Base-by-base conservation (phyloP, 2,797 vertebrate genomes). In the Cheirogaleus major region DNA sequence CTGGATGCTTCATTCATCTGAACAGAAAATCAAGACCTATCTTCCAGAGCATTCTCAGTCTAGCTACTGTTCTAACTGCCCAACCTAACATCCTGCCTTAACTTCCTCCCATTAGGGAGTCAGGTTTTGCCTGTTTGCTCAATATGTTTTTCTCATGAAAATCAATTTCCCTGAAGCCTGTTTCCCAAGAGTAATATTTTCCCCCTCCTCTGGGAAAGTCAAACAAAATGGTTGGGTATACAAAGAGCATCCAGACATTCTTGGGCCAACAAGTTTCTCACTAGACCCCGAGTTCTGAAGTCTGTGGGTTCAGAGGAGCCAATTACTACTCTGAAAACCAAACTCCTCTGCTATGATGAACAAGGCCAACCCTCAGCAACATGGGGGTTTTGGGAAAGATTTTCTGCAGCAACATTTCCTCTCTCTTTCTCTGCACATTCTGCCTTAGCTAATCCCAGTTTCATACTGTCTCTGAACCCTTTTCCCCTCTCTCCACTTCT, bases 111-210 rank as follows among this genome's bases (percentile, higher is more conserved):
- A 96, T 95, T 95, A 95, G 63, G 45, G 83, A 96, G 52, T 93
- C 65, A 84, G 13, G 35, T 94, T 25, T 67, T 85, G 45, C 30
- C 85, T 96, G 61, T 92, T 96, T 86, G 13, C 87, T 91, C 83
- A 80, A 89, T 96, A 86, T 65, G 15, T 83, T 93, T 76, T 87
- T 83, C 63, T 95, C 75, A 95, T 94, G 91, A 96, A 97, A 96
- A 89, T 96, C 50, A 95, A 94, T 96, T 93, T 96, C 70, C 70
- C 35, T 84, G 94, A 95, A 96, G 59, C n/a, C 45, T 91, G 1
- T 76, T 91, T 85, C 91, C 75, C 95, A 76, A 78, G 38, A 41
- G 79, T 63, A 96, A 70, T 80, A 32, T 89, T 93, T 91, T 7
- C 30, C 38, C 11, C n/a, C 52, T 94, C 90, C 45, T 38, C 30